Conservation (phyloP, 2,888 invertebrate species). For the Oscheius sp. region DNA sequence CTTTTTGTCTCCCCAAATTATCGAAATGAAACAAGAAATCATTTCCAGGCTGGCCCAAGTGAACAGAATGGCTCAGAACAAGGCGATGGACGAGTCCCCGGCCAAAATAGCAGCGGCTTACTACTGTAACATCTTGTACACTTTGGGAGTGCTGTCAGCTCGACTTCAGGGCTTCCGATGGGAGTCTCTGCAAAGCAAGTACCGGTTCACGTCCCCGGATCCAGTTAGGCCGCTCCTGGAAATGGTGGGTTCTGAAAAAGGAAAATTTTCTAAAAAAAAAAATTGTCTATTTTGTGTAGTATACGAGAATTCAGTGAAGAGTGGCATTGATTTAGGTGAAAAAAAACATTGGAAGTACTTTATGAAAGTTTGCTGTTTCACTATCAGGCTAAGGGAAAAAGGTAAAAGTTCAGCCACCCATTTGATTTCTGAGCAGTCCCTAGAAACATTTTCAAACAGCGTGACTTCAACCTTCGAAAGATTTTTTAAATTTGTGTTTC, state of each 20-base stretch:
- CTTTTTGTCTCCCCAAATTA: too few relatives aligned
- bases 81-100: conserved; percentile 47
- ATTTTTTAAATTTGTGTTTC: too few relatives aligned
- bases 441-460: too few relatives aligned
- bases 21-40: neutral
- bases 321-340: too few relatives aligned
- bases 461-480: too few relatives aligned
- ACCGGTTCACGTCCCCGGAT: conserved; percentile 38
- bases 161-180: conserved; percentile 66
- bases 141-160: conserved; percentile 66
- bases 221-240: conserved; percentile 45
- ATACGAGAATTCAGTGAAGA: too few relatives aligned
- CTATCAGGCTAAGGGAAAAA: too few relatives aligned
- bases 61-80: conserved; percentile 38
- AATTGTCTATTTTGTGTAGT: neutral
- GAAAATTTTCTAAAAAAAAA: too few relatives aligned
- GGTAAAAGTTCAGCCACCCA: too few relatives aligned
- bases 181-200: conserved; percentile 46
- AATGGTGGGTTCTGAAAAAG: conserved; percentile 33
- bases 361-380: too few relatives aligned
- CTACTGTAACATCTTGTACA: conserved; percentile 63
- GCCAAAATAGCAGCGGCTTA: conserved; percentile 49
- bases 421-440: too few relatives aligned
- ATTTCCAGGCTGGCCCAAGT: conserved; percentile 41
- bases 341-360: too few relatives aligned